phyloP scores from a whole-genome alignment of 64 coral and sea anemone genomes.

The Orbicella faveolata region DNA sequence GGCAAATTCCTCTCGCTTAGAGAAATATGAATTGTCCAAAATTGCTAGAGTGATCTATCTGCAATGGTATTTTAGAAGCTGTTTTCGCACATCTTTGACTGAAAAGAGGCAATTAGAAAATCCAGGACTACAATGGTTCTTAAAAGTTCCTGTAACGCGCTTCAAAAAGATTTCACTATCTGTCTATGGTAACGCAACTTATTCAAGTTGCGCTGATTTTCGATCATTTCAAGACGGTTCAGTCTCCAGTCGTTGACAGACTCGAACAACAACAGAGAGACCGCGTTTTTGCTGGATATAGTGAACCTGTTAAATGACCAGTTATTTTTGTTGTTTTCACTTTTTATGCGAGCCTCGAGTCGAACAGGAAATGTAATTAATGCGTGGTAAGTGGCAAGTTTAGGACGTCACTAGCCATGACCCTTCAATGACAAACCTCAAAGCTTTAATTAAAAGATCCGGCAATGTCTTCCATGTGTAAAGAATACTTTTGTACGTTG shows the following conservation, averaged over 20 bases:
- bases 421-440: slow-evolving; percentile 80
- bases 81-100: background rate
- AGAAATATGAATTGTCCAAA: background rate
- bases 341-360: background rate
- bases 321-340: background rate
- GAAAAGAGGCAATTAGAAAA: too few relatives aligned
- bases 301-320: background rate
- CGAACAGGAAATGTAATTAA: slow-evolving; percentile 41
- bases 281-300: background rate
- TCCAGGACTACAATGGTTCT: too few relatives aligned
- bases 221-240: too few relatives aligned
- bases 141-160: too few relatives aligned
- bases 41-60: background rate
- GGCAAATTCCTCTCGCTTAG: background rate
- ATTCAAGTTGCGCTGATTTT: too few relatives aligned
- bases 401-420: slow-evolving; percentile 59
- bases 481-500: slow-evolving; percentile 89
- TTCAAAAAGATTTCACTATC: too few relatives aligned
- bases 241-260: too few relatives aligned
- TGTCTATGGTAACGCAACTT: too few relatives aligned
- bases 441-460: slow-evolving; percentile 92
- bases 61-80: background rate
- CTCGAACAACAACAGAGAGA: too few relatives aligned
- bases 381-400: slow-evolving; percentile 17
- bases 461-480: slow-evolving; percentile 78